Base-by-base conservation (phyloP, 2,797 vertebrate genomes). In the Clarias fuscus region DNA sequence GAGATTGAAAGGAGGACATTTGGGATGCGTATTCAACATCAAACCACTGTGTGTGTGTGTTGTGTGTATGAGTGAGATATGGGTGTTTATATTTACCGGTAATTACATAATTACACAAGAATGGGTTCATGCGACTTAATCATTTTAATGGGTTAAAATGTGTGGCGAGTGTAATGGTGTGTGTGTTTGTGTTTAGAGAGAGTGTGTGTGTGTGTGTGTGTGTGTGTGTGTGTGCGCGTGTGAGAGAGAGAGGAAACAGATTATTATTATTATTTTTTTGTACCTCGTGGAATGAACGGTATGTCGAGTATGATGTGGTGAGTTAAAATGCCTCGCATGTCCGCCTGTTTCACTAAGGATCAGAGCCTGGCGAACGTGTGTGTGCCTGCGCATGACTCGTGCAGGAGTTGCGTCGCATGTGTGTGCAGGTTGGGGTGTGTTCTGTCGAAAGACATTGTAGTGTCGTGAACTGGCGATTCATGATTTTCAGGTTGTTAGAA, bases 391-490 rank as follows among this genome's bases (percentile, higher is more conserved):
- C 22, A 7, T 11, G 76, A n/a, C 48, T 22, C 20, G 48, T 24
- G n/a, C 15, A 40, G 30, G n/a, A 59, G 22, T 65, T 27, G 22
- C 43, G 48, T 67, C 65, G 40, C 78, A 43, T 79, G 83, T 30
- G 14, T 48, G 11, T 83, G 84, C 79, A 71, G 86, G 88, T 90
- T 76, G 88, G 83, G 67, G 84, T 88, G 88, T 91, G 90, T 91
- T 92, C 64, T 92, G 92, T 91, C 89, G 90, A 89, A 88, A 82
- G 88, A 85, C 86, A 86, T 92, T 84, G 71, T 82, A 72, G 75
- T 15, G 27, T 27, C 13, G 7, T 53, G 43, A 93, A 93, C 91
- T 72, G 83, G 85, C 85, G 91, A 87, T 88, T 89, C 91, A 85
- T 90, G 91, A 89, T 90, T 91, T 91, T 89, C 30, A 56, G 88